Conservation (phyloP, 2,888 invertebrate genomes). For the Lamellibrachia columna region DNA sequence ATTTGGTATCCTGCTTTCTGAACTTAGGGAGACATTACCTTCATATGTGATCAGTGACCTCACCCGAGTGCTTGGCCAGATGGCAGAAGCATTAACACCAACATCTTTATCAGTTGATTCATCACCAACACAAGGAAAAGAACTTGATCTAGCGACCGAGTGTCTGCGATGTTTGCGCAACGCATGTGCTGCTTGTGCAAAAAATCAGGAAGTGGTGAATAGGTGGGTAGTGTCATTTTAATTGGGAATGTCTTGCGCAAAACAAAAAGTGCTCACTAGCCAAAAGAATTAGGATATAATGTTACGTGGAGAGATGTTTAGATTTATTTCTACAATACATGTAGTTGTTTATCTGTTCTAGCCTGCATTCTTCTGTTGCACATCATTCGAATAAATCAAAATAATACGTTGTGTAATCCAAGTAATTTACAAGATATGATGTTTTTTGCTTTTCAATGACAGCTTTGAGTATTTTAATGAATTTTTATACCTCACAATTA, state of each 20-base stretch:
- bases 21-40: background rate
- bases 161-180: constrained; percentile 30
- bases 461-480: background rate
- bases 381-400: background rate
- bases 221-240: constrained; percentile 20
- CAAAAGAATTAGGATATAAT: no score
- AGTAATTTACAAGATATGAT: background rate
- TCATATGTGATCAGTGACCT: background rate
- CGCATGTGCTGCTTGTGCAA: constrained; percentile 31
- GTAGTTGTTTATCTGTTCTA: no score
- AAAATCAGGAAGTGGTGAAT: constrained; percentile 28
- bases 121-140: background rate
- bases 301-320: background rate
- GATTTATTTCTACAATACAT: no score
- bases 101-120: background rate
- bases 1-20: background rate
- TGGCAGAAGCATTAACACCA: background rate
- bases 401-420: background rate
- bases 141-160: constrained; percentile 29
- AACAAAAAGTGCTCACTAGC: no score
- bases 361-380: no score
- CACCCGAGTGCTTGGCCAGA: background rate
- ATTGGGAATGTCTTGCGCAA: background rate
- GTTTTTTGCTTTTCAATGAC: background rate
- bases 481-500: no score